A percentile compares a stretch with the other conserved stretches of the same genome.
phyloP scores from a whole-genome alignment of 2,113 vertebrate species.

The Nyctereutes procyonoides region DNA sequence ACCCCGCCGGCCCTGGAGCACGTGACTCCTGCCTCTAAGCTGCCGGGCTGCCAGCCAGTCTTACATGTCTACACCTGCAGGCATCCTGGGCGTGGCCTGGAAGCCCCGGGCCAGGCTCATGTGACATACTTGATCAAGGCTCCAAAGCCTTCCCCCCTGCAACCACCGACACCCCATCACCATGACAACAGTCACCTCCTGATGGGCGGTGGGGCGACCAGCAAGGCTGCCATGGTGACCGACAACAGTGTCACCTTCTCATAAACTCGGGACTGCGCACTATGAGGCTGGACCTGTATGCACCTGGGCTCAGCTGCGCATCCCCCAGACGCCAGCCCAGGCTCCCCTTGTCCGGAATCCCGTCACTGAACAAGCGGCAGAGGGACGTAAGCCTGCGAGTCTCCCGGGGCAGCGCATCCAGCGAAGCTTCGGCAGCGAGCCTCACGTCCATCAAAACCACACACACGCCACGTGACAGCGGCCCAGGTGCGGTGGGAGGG shows the following conservation, averaged over 20 bases:
- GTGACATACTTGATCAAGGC: too few relatives aligned
- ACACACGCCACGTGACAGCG: background rate
- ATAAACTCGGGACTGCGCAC: fast-evolving
- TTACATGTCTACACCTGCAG: background rate
- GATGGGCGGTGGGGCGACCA: too few relatives aligned
- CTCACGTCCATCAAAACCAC: background rate
- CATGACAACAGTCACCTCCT: background rate
- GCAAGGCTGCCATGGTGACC: background rate
- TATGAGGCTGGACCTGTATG: background rate
- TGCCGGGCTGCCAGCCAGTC: too few relatives aligned
- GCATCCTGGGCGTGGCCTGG: too few relatives aligned
- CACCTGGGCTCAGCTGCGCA: background rate
- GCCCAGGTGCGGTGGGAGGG: background rate
- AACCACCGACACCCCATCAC: background rate
- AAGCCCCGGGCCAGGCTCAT: too few relatives aligned
- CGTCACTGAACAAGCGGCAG: background rate
- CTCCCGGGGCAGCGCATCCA: background rate
- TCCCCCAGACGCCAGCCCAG: background rate
- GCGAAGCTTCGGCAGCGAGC: background rate
- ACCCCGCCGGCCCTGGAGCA: background rate
- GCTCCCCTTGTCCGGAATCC: background rate
- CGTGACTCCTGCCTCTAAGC: too few relatives aligned
- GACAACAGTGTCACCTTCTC: background rate
- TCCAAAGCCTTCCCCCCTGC: background rate
- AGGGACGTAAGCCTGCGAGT: background rate